phyloP scores from a whole-genome alignment of 2,797 vertebrate genomes.

The Sebastes kiyomatsui region DNA sequence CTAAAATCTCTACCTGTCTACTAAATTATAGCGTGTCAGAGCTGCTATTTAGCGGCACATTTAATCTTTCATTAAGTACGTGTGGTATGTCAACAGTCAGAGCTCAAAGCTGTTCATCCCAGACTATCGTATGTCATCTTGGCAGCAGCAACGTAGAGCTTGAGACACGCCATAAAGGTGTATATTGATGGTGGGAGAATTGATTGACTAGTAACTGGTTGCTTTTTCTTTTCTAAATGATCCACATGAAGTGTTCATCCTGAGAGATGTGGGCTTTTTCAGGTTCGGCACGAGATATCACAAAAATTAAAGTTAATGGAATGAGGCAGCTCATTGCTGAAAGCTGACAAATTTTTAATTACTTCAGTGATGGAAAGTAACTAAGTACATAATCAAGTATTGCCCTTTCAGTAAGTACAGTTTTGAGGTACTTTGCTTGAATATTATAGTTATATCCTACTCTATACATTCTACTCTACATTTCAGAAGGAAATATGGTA shows the following conservation, averaged over 20 bases:
- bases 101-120: not conserved
- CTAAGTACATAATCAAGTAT: not conserved
- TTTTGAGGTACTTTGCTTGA: not conserved
- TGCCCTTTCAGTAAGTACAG: not conserved
- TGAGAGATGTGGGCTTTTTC: not conserved
- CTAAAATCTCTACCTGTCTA: not conserved
- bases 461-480: not conserved
- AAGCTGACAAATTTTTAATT: not conserved
- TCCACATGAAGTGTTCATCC: not conserved
- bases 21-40: not conserved
- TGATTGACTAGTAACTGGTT: not conserved
- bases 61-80: slow-evolving; percentile 1
- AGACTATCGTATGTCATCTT: not conserved
- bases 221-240: not conserved
- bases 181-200: not conserved
- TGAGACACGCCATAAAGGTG: not conserved
- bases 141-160: not conserved
- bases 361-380: not conserved
- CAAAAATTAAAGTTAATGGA: not conserved
- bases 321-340: not conserved
- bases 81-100: not conserved
- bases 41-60: not conserved
- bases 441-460: not conserved
- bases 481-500: not conserved
- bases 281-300: not conserved